phyloP scores from a whole-genome alignment of 2,113 vertebrate species.

The Talpa occidentalis region DNA sequence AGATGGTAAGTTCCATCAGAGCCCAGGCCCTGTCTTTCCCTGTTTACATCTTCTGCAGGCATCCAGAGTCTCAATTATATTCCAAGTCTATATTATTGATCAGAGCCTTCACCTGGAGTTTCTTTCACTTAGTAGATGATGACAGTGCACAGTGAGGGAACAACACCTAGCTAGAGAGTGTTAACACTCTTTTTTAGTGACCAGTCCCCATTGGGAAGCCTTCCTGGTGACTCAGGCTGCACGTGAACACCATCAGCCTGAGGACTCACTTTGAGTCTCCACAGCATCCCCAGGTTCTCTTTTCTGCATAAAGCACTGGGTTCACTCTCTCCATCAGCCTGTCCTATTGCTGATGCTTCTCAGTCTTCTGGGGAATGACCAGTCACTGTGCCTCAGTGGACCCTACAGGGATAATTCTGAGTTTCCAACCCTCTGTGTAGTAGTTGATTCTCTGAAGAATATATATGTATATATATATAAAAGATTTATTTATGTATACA shows the following conservation, averaged over 20 bases:
- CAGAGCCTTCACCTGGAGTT: background rate
- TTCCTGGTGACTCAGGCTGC: background rate
- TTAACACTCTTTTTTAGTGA: background rate
- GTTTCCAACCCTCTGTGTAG: background rate
- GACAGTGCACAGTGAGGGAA: background rate
- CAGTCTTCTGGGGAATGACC: background rate
- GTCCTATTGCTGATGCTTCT: no score
- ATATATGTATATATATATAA: no score
- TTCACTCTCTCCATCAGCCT: fast-evolving
- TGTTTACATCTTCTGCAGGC: background rate
- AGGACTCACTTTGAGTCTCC: background rate
- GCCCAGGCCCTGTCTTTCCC: background rate
- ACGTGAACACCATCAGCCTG: background rate
- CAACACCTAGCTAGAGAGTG: background rate
- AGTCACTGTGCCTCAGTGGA: background rate
- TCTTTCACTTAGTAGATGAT: no score
- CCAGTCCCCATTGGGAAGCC: background rate
- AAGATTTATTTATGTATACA: no score
- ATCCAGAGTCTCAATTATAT: background rate
- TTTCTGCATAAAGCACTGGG: fast-evolving
- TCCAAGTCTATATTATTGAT: background rate
- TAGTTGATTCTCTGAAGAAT: background rate
- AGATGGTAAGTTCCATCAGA: background rate
- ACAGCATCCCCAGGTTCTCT: no score
- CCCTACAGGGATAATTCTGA: background rate